Conservation (phyloP, 2,888 invertebrate genomes). For the Keiferia lycopersicella region DNA sequence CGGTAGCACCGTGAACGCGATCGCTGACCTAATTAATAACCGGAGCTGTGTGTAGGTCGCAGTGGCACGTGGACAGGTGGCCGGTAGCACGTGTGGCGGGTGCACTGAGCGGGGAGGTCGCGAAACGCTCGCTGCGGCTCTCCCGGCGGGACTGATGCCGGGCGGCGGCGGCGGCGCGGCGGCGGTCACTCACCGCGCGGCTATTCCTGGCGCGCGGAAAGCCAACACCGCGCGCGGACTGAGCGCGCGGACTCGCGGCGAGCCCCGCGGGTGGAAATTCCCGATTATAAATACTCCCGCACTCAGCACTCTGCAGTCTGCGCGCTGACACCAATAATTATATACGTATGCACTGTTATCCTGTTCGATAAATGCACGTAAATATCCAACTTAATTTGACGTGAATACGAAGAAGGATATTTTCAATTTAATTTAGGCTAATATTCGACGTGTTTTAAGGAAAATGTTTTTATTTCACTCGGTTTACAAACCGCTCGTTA, state of each 20-base stretch:
- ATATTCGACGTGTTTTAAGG: neutral
- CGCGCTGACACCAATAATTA: neutral
- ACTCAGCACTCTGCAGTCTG: neutral
- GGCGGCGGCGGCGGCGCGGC: slow-evolving; percentile 14
- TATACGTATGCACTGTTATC: neutral
- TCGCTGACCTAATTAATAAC: slow-evolving; percentile 3
- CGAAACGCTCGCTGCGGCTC: slow-evolving; percentile 5
- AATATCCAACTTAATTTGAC: neutral
- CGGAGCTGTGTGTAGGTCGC: neutral
- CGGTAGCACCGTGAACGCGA: neutral
- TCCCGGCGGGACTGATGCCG: slow-evolving; percentile 3
- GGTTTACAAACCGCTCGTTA: no score
- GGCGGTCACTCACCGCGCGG: slow-evolving; percentile 16
- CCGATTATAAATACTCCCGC: slow-evolving; percentile 1
- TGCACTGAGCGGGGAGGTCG: neutral
- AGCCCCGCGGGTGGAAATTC: neutral
- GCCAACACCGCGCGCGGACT: slow-evolving; percentile 1
- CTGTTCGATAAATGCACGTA: neutral
- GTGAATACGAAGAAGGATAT: neutral
- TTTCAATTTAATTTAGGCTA: neutral
- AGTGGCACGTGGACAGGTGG: slow-evolving; percentile 13
- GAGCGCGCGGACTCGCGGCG: neutral
- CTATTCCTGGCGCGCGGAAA: slow-evolving; percentile 16
- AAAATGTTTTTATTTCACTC: no score
- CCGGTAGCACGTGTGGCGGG: slow-evolving; percentile 4